Base-by-base conservation (phyloP, 2,113 vertebrate genomes). In the Rhinichthys klamathensis region DNA sequence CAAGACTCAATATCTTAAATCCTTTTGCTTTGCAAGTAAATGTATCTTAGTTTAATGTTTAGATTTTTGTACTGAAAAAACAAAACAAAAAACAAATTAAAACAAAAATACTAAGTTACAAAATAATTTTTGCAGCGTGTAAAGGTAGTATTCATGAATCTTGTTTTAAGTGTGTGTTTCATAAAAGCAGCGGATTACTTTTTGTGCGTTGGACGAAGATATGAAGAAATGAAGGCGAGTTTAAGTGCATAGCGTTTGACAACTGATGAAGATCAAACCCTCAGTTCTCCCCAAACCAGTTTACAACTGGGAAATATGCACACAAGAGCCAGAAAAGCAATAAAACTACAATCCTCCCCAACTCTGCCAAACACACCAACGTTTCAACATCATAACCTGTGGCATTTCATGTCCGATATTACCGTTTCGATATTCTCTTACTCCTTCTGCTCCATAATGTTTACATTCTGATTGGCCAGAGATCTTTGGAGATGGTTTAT, bases 391-490 rank as follows among this genome's bases (percentile, higher is more conserved):
- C 75, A 6, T 21, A 21, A 4, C 18, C 30, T 2, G 16, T 12
- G 60, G 23, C 21, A 4, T 56, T 65, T 54, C 32, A 58, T 1
- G 0, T 30, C 5, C 23, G 27, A 6, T 11, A 15, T 69, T 21
- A 51, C 1, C 46, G 11, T 11, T 46, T 46, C 44, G 44, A 46
- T 41, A 38, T 41, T n/a, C n/a, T n/a, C 30, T 30, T 30, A 41
- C 32, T 41, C 8, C 9, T 10, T 49, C 41, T 8, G 6, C 7
- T 6, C 70, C 12, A 1, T 73, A 16, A 32, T 81, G 69, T 84
- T 80, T 88, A 88, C 88, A 89, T 89, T 89, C 88, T 13, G 60
- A 89, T 86, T 73, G 77, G 77, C 84, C 80, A 49, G 54, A 84
- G 82, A 73, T 89, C 86, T 89, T 89, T 89, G 88, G 88, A 88